These are phyloP conservation scores for Eulemur rubriventer DNA, from an alignment of 2,797 vertebrate genomes.

Conservation along the genomic window DNA sequence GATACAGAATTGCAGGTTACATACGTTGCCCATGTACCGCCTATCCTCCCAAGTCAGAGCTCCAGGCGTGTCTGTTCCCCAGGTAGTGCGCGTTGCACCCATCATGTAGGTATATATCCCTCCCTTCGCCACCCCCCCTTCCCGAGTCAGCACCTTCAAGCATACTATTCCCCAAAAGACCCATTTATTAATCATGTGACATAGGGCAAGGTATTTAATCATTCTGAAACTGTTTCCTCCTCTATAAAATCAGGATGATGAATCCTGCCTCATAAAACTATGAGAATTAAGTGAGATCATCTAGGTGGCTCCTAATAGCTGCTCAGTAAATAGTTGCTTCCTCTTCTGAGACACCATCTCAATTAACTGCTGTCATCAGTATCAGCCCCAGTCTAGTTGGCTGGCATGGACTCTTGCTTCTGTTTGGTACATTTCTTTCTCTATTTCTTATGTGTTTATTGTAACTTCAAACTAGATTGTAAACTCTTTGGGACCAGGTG, in stretches of 20 bases:
- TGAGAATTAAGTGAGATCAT: conserved; percentile 37
- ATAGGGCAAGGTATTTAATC: neutral
- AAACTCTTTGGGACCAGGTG: neutral
- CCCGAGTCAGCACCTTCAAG: too few relatives aligned
- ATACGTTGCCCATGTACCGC: too few relatives aligned
- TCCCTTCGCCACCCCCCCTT: too few relatives aligned
- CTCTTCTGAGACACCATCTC: neutral
- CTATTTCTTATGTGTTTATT: neutral
- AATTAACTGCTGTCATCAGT: neutral
- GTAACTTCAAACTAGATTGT: conserved; percentile 3
- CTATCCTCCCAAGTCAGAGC: too few relatives aligned
- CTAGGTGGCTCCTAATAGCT: neutral
- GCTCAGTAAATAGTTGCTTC: neutral
- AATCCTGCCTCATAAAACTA: conserved; percentile 24
- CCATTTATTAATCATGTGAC: neutral
- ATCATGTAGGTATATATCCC: too few relatives aligned
- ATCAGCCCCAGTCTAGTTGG: neutral
- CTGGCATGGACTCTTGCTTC: neutral
- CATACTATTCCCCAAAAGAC: too few relatives aligned
- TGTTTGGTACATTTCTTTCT: neutral
- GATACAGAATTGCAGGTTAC: too few relatives aligned
- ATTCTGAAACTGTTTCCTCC: conserved; percentile 40
- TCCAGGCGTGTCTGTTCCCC: too few relatives aligned
- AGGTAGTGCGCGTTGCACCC: too few relatives aligned
- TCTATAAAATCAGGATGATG: conserved; percentile 14